Evolutionary conservation across 2,888 invertebrate species (phyloP), one percentile per base, ranked within the genome.

Genomic region (Crematogaster levior): DNA sequence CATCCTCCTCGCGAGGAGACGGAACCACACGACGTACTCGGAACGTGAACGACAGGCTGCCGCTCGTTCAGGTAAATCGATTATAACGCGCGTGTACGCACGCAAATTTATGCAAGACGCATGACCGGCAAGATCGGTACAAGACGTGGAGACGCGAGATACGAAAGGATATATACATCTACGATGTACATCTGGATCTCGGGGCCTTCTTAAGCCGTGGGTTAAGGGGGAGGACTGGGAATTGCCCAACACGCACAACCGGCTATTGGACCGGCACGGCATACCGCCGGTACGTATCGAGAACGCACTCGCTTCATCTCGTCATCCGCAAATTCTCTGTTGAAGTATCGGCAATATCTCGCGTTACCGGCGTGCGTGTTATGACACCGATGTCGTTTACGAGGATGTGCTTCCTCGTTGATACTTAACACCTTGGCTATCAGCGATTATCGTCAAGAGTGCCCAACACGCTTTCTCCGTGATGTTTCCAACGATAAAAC

Each of bases 61-160:
- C 86, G 86, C 86, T 91, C 88, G 85, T 90, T 88, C 91, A 92
- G 92, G 93, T 93, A 91, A 93, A 93, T 90, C 91, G 88, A 91
- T 89, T 87, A 56, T 48, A 70, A 61, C 10, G n/a, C n/a, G n/a
- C n/a, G n/a, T n/a, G n/a, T n/a, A n/a, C n/a, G 84, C 30, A 68
- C 30, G 30, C 43, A 4, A 27, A 43, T 66, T 51, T 37, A 27
- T 15, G 40, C 12, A 21, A 40, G 48, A 46, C 34, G 58, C 9
- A 24, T 15, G 18, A n/a, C 21, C 53, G 30, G 30, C 53, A 56
- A 24, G 2, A 40, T 60, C 51, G 24, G 27, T 51, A 37, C 43
- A 58, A 27, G 43, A 72, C 43, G 58, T 51, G 4, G 60, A 24
- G 34, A 73, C 30, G 43, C 12, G 27, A 37, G 9, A 18, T 34